A percentile compares a stretch with the other conserved stretches of the same genome.
Evolutionary conservation across 2,113 vertebrate species (phyloP).

Genomic region (Anseranas semipalmata): DNA sequence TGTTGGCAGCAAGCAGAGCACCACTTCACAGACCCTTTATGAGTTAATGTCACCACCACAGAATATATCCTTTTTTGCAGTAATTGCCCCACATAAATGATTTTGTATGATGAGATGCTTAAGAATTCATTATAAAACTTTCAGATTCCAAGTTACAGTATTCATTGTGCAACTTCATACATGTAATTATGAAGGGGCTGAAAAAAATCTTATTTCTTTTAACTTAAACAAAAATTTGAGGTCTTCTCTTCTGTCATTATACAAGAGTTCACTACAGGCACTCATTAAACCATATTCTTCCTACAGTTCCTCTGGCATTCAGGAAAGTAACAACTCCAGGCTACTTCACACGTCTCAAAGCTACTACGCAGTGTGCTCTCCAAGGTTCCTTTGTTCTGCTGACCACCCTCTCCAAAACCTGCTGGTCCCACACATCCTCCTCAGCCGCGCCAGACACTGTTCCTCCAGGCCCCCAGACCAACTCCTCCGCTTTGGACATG

Average conservation of each 20-base stretch:
- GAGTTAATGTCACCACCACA: not conserved
- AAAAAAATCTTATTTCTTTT: not conserved
- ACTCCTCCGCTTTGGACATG: not conserved
- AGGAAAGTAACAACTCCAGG: not conserved
- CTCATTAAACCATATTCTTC: not conserved
- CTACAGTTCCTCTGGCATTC: not conserved
- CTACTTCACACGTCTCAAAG: not conserved
- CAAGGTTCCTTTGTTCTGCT: not conserved
- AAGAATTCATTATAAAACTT: not conserved
- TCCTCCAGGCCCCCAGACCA: not conserved
- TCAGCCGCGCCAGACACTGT: accelerated
- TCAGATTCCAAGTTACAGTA: not conserved
- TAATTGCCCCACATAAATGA: too few species aligned
- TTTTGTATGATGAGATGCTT: too few species aligned
- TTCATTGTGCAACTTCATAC: not conserved
- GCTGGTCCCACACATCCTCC: not conserved
- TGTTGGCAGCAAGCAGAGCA: not conserved
- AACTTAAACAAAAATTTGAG: not conserved
- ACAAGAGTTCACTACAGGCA: not conserved
- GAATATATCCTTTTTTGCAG: not conserved
- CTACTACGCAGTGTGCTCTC: accelerated
- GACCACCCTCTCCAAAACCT: not conserved
- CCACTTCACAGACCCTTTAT: not conserved
- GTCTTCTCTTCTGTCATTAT: too few species aligned
- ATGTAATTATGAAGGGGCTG: not conserved